Base-by-base conservation (phyloP, 2,888 invertebrate genomes). In the Anagyrus pseudococci region DNA sequence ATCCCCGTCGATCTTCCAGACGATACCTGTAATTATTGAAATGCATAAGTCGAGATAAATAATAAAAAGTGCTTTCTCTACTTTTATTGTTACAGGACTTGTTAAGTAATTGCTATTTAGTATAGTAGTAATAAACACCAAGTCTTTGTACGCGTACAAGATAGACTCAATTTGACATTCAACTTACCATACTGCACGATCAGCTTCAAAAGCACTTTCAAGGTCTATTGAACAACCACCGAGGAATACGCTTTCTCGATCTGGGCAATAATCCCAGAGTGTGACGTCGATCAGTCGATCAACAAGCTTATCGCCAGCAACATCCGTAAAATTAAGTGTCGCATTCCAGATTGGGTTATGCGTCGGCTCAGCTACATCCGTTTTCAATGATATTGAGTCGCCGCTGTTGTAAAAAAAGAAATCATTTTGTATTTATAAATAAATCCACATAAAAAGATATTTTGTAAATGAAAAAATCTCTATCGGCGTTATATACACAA, bases 341-440 rank as follows among this genome's bases (percentile, higher is more conserved):
- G 94, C 93, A 79, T 96, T 95, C 96, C 95, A 96, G 58, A 94
- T 91, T 1, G 96, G 95, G 78, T 92, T 93, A 77, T 90, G 91
- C 0, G 93, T 91, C 15, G 92, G 91, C 59, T 93, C 92, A 1
- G 94, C 92, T 17, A 94, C 90, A 77, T 91, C 92, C 1, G 94
- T 94, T 80, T 93, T 92, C 66, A 91, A 85, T 4, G 90, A 88
- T 60, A 88, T 88, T 69, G 89, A 89, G 76, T 88, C 91, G 56
- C 88, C 89, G 60, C 93, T 93, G 76, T 2, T n/a, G 20, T 23
- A 25, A 17, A n/a, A 25, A 41, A 22, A 15, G 15, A 48, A 29
- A 48, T 2, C n/a, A n/a, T n/a, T n/a, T n/a, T n/a, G n/a, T n/a
- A n/a, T n/a, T n/a, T n/a, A n/a, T n/a, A n/a, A 26, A n/a, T n/a